Evolutionary conservation across 2,888 invertebrate genomes (phyloP).

Genomic region (Leucophenga maculata): DNA sequence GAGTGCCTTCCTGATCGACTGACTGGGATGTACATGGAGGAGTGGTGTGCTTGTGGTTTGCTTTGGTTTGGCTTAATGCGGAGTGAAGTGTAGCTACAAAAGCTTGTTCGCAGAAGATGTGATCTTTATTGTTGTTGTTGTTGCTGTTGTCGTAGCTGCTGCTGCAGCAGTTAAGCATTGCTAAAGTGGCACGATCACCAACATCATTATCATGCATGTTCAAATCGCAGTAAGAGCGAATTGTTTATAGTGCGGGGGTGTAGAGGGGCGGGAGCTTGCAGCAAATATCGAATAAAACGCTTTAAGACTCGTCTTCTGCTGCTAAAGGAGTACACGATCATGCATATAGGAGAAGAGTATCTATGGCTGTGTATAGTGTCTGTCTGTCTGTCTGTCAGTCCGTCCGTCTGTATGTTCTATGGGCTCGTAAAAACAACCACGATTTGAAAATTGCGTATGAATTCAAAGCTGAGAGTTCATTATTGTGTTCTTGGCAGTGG

Average conservation of each 20-base stretch:
- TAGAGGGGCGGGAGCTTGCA: neutral
- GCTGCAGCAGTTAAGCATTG: constrained; percentile 54
- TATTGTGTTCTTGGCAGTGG: constrained; percentile 37
- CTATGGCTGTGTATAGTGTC: no score
- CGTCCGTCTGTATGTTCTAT: neutral
- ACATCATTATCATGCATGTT: constrained; percentile 63
- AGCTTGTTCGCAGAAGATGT: constrained; percentile 8
- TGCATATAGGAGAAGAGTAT: constrained; percentile 48
- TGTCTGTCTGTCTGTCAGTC: neutral
- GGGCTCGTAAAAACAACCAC: neutral
- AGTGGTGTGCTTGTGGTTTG: no score
- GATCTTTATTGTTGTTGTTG: constrained; percentile 18
- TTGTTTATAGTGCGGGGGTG: neutral
- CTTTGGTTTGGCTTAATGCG: no score
- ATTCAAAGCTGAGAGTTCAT: constrained; percentile 61
- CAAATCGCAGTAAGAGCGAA: neutral
- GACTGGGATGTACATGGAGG: neutral
- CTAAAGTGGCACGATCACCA: constrained; percentile 67
- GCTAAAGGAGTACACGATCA: constrained; percentile 27
- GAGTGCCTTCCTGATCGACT: constrained; percentile 10
- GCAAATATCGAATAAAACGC: constrained; percentile 49
- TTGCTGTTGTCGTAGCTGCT: constrained; percentile 24
- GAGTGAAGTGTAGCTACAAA: neutral
- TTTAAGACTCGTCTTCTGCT: constrained; percentile 5
- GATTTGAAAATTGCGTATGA: constrained; percentile 59